These are phyloP conservation scores for Enteromius thamalakanensis DNA, from an alignment of 2,797 vertebrate genomes.

Conservation along the genomic window DNA sequence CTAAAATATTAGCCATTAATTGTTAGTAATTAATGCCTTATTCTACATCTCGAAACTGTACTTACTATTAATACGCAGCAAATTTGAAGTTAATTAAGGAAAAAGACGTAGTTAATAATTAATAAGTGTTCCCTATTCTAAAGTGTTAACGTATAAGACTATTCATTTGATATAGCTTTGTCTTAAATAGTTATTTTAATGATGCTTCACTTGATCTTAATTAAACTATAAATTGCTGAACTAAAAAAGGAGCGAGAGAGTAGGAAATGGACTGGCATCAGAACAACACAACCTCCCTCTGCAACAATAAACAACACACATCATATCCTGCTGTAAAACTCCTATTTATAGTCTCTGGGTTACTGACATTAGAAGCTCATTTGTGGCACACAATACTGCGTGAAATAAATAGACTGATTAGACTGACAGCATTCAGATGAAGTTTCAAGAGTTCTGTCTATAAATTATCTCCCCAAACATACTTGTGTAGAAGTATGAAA, in stretches of 20 bases:
- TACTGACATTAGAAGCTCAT: background rate
- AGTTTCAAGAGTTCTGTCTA: background rate
- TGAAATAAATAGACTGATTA: background rate
- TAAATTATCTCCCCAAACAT: background rate
- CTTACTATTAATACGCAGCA: too few relatives aligned
- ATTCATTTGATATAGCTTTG: background rate
- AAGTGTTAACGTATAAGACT: background rate
- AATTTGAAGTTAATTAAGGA: too few relatives aligned
- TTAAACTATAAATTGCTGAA: background rate
- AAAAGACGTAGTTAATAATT: too few relatives aligned
- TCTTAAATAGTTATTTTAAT: background rate
- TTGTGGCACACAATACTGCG: background rate
- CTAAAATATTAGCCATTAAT: too few relatives aligned
- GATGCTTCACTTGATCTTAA: background rate
- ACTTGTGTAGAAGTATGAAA: background rate
- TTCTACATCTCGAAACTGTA: too few relatives aligned
- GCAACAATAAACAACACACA: constrained; percentile 46
- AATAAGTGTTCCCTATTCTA: too few relatives aligned
- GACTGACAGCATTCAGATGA: background rate
- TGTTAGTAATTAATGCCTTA: too few relatives aligned
- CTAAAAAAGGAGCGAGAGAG: background rate
- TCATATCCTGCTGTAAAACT: constrained; percentile 2
- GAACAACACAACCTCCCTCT: constrained; percentile 27
- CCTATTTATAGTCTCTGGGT: background rate
- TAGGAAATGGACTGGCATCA: constrained; percentile 51